phyloP scores from a whole-genome alignment of 2,113 vertebrate genomes.

The Cichladusa arquata region DNA sequence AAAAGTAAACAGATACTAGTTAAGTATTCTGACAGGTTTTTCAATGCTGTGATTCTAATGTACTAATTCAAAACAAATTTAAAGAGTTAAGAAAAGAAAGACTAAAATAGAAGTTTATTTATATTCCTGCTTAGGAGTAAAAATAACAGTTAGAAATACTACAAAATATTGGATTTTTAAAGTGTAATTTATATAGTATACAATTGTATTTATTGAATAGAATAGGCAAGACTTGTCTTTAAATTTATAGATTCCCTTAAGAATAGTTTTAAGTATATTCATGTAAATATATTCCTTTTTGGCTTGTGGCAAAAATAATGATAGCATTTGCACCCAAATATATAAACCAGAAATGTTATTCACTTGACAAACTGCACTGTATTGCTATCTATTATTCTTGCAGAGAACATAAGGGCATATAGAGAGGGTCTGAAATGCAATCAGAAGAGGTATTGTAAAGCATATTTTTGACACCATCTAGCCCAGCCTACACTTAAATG shows the following conservation, averaged over 20 bases:
- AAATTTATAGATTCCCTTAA: constrained; percentile 22
- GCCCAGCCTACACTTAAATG: constrained; percentile 66
- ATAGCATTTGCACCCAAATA: constrained; percentile 52
- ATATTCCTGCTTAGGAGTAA: background rate
- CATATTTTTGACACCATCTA: constrained; percentile 71
- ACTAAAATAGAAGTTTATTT: background rate
- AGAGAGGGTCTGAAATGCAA: constrained; percentile 58
- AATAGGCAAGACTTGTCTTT: background rate
- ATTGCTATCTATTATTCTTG: constrained; percentile 63
- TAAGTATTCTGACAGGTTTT: background rate
- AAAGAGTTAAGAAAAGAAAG: background rate
- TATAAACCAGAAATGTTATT: constrained; percentile 64
- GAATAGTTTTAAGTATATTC: constrained; percentile 19
- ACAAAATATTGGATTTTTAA: background rate
- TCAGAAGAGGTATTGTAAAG: constrained; percentile 75
- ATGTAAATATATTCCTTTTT: constrained; percentile 52
- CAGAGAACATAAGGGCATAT: constrained; percentile 4
- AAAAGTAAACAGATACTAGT: background rate
- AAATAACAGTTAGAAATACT: background rate
- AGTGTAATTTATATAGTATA: background rate
- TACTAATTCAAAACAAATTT: background rate
- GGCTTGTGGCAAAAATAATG: constrained; percentile 41
- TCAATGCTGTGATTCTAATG: background rate
- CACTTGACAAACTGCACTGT: constrained; percentile 56
- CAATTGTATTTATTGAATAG: background rate